A percentile compares a stretch with the other conserved stretches of the same genome.
Conservation (phyloP, 2,797 vertebrate species). For the Centroberyx gerrardi region DNA sequence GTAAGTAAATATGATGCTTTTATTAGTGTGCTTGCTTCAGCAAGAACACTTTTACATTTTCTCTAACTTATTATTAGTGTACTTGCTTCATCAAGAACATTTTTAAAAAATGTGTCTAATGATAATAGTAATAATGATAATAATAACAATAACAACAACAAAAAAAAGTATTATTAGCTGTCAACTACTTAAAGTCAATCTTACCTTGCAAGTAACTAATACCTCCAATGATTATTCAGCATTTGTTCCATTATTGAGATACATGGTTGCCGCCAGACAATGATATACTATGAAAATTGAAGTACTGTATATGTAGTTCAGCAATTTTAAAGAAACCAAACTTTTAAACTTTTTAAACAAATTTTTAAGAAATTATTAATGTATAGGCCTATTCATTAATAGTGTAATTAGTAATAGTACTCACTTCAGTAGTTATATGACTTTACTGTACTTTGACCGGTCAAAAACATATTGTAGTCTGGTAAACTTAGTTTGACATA, state of each 20-base stretch:
- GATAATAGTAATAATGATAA: neutral
- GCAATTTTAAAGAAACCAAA: neutral
- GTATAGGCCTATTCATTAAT: no score
- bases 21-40: constrained; percentile 78
- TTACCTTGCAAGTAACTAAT: neutral
- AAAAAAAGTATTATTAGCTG: neutral
- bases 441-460: neutral
- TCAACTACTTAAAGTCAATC: neutral
- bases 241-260: neutral
- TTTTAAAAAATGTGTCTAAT: neutral
- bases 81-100: constrained; percentile 14
- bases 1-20: constrained; percentile 84
- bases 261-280: neutral
- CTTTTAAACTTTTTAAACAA: no score
- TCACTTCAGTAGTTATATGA: neutral
- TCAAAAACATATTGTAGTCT: constrained; percentile 5
- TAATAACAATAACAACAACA: neutral
- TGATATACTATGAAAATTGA: neutral
- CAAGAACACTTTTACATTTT: constrained; percentile 41
- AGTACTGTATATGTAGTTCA: neutral
- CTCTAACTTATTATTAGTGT: constrained; percentile 31
- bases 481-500: neutral
- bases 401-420: no score
- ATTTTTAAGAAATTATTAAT: no score
- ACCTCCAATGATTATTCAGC: neutral